These are phyloP conservation scores for Dynastes grantii DNA, from an alignment of 2,888 invertebrate species.

Conservation along the genomic window DNA sequence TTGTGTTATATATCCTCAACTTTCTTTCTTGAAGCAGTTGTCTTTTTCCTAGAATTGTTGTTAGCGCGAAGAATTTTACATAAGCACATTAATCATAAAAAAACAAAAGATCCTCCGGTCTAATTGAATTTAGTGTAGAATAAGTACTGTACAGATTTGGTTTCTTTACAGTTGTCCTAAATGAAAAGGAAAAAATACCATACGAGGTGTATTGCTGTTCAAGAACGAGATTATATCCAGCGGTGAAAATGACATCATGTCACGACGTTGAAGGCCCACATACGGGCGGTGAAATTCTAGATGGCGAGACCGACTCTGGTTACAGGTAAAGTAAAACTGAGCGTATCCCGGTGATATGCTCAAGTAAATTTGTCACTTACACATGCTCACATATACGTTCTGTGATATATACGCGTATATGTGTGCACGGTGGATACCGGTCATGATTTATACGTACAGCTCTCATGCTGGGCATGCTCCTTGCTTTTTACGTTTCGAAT, in stretches of 20 bases:
- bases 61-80: neutral
- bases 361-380: constrained; percentile 67
- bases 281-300: constrained; percentile 64
- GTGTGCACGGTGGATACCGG: constrained; percentile 57
- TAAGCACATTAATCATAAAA: neutral
- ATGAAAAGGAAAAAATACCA: constrained; percentile 32
- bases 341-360: constrained; percentile 66
- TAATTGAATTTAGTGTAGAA: constrained; percentile 34
- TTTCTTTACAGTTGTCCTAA: constrained; percentile 34
- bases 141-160: neutral
- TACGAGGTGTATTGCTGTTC: constrained; percentile 25
- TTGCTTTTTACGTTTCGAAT: constrained; percentile 53
- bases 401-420: constrained; percentile 32
- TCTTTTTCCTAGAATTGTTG: too few species aligned
- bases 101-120: constrained; percentile 13
- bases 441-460: constrained; percentile 61
- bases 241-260: constrained; percentile 52
- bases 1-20: too few species aligned
- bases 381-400: constrained; percentile 35
- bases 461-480: constrained; percentile 58
- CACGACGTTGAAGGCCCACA: constrained; percentile 59
- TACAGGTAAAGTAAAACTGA: constrained; percentile 65
- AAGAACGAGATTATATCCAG: constrained; percentile 51
- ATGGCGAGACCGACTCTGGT: constrained; percentile 64
- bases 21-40: too few species aligned